Evolutionary conservation across 2,113 vertebrate species (phyloP).

Genomic region (Speoplatyrhinus poulsoni): DNA sequence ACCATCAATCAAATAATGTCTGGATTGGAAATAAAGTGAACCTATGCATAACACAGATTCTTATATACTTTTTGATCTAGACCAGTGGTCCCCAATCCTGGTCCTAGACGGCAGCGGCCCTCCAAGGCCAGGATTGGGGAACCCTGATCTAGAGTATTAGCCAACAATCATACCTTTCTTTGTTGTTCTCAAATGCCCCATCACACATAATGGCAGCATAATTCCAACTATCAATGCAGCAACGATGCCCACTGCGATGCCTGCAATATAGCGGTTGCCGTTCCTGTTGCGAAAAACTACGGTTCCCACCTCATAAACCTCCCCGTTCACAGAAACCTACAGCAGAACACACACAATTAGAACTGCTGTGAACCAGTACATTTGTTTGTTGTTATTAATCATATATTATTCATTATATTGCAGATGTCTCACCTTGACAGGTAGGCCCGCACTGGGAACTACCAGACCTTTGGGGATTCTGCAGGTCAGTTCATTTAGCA

Average conservation of each 20-base stretch:
- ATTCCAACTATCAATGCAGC: constrained; percentile 71
- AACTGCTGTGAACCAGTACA: background rate
- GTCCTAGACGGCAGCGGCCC: too few species aligned
- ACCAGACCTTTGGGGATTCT: constrained; percentile 76
- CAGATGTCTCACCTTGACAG: constrained; percentile 75
- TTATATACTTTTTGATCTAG: too few species aligned
- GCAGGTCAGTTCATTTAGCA: constrained; percentile 86
- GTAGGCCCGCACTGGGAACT: constrained; percentile 68
- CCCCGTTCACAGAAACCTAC: constrained; percentile 78
- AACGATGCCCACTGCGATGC: constrained; percentile 75
- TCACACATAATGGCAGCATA: constrained; percentile 56
- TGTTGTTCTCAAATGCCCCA: constrained; percentile 74
- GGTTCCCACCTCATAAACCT: constrained; percentile 71
- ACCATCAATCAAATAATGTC: too few species aligned
- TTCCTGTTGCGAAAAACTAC: constrained; percentile 65
- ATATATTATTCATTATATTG: background rate
- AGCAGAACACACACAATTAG: background rate
- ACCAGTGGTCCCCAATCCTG: too few species aligned
- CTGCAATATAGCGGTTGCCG: constrained; percentile 53
- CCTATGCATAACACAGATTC: too few species aligned
- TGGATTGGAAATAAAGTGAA: too few species aligned
- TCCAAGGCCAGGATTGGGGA: too few species aligned
- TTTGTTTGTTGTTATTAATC: background rate
- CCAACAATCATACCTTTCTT: constrained; percentile 71
- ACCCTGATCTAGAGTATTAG: too few species aligned